Evolutionary conservation across 2,888 invertebrate species (phyloP).

Genomic region (Caenorhabditis imperialis): DNA sequence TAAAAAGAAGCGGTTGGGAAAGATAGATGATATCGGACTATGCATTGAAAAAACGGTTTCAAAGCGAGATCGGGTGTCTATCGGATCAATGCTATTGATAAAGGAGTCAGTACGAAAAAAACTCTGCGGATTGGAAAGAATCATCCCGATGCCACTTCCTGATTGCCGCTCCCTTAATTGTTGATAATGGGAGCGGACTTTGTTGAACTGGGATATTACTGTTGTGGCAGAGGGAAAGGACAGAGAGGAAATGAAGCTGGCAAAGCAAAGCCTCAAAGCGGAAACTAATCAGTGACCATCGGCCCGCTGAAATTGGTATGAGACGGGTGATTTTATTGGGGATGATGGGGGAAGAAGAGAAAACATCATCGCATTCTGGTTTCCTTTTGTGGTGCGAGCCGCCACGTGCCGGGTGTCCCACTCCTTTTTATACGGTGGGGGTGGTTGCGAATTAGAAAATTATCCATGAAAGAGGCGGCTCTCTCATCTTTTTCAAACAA

Average conservation of each 20-base stretch:
- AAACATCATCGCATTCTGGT: too few relatives aligned
- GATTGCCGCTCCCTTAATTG: slow-evolving; percentile 50
- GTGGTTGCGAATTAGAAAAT: too few relatives aligned
- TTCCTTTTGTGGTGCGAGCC: too few relatives aligned
- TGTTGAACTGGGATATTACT: slow-evolving; percentile 50
- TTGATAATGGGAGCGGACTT: slow-evolving; percentile 30
- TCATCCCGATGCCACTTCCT: slow-evolving; percentile 47
- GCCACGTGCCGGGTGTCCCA: too few relatives aligned
- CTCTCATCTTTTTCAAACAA: too few relatives aligned
- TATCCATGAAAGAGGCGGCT: too few relatives aligned
- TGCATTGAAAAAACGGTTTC: slow-evolving; percentile 13
- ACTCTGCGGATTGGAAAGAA: slow-evolving; percentile 40
- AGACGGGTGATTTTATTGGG: slow-evolving; percentile 18
- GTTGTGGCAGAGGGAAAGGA: slow-evolving; percentile 34
- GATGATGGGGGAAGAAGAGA: too few relatives aligned
- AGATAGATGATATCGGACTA: slow-evolving; percentile 2
- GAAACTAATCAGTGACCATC: slow-evolving; percentile 47
- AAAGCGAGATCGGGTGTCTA: slow-evolving; percentile 45
- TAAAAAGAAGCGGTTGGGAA: slow-evolving; percentile 10
- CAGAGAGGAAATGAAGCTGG: neutral
- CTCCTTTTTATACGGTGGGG: too few relatives aligned
- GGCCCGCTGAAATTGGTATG: slow-evolving; percentile 28
- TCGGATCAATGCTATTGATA: slow-evolving; percentile 38
- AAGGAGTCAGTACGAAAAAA: slow-evolving; percentile 46
- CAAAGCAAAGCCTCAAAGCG: neutral